Evolutionary conservation across 2,113 vertebrate species (phyloP), one percentile per base, ranked within the genome.

Genomic region (Oxyruncus cristatus): DNA sequence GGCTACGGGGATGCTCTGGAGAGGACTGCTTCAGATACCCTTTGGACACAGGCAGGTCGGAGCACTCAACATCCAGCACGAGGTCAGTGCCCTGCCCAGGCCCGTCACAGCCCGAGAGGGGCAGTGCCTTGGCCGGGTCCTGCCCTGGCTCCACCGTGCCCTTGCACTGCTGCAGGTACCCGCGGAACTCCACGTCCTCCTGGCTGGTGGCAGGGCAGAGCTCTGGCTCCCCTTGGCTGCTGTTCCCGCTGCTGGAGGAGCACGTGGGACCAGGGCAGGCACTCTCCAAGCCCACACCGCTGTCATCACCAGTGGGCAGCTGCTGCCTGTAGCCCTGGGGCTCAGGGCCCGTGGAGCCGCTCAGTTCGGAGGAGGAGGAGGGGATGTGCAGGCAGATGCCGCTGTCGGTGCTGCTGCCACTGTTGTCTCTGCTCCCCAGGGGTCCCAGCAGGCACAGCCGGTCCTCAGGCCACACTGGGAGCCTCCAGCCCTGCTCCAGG

Each of bases 21-120:
- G 49, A 61, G 2, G 87, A 83, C 58, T 98, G 98, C 58, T 98
- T 98, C 94, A 98, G 5, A 7, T 98, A 98, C 23, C 97, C 98
- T 27, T 95, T 97, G 65, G 78, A 44, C 42, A 86, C 75, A 2
- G 73, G 11, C 44, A 89, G 77, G 47, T 91, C 73, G 0, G 61
- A 27, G 49, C 67, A 11, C 58, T 59, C 92, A 2, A 46, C 1
- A 4, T 58, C 27, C 61, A 82, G 52, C 75, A 11, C 0, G 0
- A 15, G 0, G 6, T 79, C 24, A 1, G 74, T 28, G 33, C 46
- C 47, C 80, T 77, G 55, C 3, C 5, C 11, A 6, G 81, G 12
- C 39, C 39, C 74, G 11, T 81, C 47, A 3, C 12, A 12, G 33
- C n/a, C 80, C 8, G 5, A 11, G 11, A n/a, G 22, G 66, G 85